phyloP scores from a whole-genome alignment of 2,113 vertebrate species.

The Mixornis gularis region DNA sequence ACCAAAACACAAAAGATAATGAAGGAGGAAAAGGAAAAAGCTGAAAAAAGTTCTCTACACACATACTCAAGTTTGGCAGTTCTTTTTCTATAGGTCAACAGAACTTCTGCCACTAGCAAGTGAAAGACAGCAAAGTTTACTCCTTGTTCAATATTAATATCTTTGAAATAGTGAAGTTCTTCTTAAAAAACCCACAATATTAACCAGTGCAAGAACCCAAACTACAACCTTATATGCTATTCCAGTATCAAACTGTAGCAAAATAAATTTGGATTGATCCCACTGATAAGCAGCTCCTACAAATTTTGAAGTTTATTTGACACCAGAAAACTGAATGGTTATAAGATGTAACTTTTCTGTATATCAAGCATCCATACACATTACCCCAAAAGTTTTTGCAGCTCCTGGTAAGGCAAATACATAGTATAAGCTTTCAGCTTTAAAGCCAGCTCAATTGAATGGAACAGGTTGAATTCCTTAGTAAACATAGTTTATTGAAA shows the following conservation, averaged over 20 bases:
- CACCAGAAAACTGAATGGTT: not conserved
- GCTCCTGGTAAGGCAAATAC: not conserved
- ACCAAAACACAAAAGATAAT: not conserved
- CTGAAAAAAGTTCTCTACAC: not conserved
- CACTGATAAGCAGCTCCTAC: not conserved
- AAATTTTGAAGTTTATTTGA: not conserved
- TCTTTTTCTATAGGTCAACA: not conserved
- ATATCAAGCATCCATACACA: not conserved
- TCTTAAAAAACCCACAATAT: not conserved
- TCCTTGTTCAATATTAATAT: not conserved
- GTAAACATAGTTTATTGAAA: not conserved
- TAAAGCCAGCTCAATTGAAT: not conserved
- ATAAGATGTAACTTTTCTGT: not conserved
- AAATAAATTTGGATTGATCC: not conserved
- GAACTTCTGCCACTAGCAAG: not conserved
- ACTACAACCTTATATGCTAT: not conserved
- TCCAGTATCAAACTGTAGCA: not conserved
- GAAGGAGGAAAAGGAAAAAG: not conserved
- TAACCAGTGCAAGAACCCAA: not conserved
- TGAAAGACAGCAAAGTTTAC: not conserved
- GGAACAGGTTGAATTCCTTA: not conserved
- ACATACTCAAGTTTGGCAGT: fast-evolving
- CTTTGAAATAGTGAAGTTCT: not conserved
- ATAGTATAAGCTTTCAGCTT: not conserved
- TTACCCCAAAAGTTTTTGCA: not conserved